phyloP scores from a whole-genome alignment of 2,113 vertebrate species.

The Corapipo altera region DNA sequence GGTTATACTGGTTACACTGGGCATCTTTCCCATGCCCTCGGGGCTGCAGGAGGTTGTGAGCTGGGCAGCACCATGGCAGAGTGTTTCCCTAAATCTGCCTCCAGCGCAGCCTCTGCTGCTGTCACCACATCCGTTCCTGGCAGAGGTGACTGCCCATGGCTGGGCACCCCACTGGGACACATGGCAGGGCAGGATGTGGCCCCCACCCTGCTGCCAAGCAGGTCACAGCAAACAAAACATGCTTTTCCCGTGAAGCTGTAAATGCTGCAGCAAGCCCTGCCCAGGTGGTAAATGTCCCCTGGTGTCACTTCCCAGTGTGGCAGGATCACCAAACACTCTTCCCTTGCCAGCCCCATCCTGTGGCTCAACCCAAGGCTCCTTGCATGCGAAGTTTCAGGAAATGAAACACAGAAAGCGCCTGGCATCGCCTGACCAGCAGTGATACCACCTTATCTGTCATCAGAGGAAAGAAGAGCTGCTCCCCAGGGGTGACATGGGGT shows the following conservation, averaged over 20 bases:
- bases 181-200: neutral
- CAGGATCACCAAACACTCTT: neutral
- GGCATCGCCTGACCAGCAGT: fast-evolving
- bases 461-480: neutral
- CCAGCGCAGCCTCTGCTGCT: neutral
- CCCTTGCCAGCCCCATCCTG: neutral
- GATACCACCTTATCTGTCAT: neutral
- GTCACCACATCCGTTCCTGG: neutral
- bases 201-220: fast-evolving
- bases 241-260: neutral
- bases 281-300: neutral
- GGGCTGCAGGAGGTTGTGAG: neutral
- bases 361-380: neutral
- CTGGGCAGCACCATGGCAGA: neutral
- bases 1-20: neutral
- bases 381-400: neutral
- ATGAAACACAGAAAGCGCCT: fast-evolving
- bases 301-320: neutral
- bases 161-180: neutral
- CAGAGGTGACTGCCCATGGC: neutral
- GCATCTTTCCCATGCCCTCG: fast-evolving
- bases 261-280: neutral
- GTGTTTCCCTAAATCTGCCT: neutral
- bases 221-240: fast-evolving
- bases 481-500: fast-evolving